Evolutionary conservation across 2,888 invertebrate genomes (phyloP), one percentile per base, ranked within the genome.

Genomic region (Vesta saturnalis): DNA sequence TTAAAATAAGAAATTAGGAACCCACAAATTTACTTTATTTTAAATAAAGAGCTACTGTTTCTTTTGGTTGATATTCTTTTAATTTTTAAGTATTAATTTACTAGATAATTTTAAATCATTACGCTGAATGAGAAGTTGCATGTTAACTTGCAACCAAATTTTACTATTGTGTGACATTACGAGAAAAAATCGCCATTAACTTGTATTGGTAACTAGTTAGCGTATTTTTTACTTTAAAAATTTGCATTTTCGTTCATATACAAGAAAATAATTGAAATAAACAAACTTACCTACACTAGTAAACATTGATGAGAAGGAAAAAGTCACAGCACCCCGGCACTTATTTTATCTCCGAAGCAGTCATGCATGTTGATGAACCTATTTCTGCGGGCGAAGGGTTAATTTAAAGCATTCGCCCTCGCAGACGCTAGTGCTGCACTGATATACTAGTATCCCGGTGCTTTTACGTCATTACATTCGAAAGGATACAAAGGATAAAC

Each of bases 391-490:
- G 55, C 55, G 59, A 57, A 68, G 60, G 58, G 61, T 52, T 58
- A 58, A 55, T 59, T 52, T 54, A 64, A 64, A 68, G 68, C 67
- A 63, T 68, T 64, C 71, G 71, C 71, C 68, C 71, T 71, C 66
- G 65, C 68, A 74, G 72, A 74, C 72, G 72, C 76, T 70, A 71
- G 69, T 74, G 73, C 75, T 75, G 74, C 74, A 75, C 74, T 74
- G 75, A 74, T 69, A 56, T 64, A 75, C 75, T 72, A 76, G 77
- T 77, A 77, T 78, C 78, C 79, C 78, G 77, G 78, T 74, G 76
- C 77, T 76, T 74, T 77, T 77, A 78, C 78, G 78, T 78, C 78
- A 78, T 73, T 63, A 67, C 71, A 69, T 67, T 67, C 65, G 69
- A 69, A 71, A 69, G 60, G 68, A 68, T 68, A 68, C 68, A 68